phyloP scores from a whole-genome alignment of 2,888 invertebrate genomes.

The Lamproptera curius region DNA sequence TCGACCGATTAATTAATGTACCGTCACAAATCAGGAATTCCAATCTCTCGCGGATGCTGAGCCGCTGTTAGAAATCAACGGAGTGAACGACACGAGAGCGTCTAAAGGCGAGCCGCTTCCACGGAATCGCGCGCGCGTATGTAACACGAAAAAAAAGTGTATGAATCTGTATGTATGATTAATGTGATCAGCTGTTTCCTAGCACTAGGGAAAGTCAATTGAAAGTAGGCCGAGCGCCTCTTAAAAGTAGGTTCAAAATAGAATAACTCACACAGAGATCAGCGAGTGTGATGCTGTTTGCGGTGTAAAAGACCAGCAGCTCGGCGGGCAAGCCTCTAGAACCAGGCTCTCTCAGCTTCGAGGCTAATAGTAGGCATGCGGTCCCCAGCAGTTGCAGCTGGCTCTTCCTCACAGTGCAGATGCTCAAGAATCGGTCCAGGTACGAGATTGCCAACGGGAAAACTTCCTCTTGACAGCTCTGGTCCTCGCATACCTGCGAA shows the following conservation, averaged over 20 bases:
- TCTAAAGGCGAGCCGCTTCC: conserved; percentile 34
- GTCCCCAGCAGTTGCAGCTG: conserved; percentile 95
- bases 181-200: conserved; percentile 62
- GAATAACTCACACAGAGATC: conserved; percentile 90
- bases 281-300: conserved; percentile 91
- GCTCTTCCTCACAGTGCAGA: conserved; percentile 88
- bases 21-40: conserved; percentile 50
- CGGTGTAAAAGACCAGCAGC: conserved; percentile 94
- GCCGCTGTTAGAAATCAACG: conserved; percentile 52
- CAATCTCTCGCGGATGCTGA: conserved; percentile 58
- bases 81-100: conserved; percentile 53
- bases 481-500: conserved; percentile 94
- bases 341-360: conserved; percentile 92
- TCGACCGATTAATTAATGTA: conserved; percentile 38
- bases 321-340: conserved; percentile 86
- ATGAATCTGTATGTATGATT: conserved; percentile 50
- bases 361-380: conserved; percentile 93
- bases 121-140: conserved; percentile 29
- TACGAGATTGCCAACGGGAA: conserved; percentile 95
- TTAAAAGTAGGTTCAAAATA: conserved; percentile 5
- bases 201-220: conserved; percentile 40
- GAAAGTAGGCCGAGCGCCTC: not conserved
- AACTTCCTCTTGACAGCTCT: conserved; percentile 95
- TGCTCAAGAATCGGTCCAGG: conserved; percentile 94
- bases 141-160: conserved; percentile 47